Evolutionary conservation across 1,140 invertebrate species (phyloP).

Genomic region (Ladona fulva): DNA sequence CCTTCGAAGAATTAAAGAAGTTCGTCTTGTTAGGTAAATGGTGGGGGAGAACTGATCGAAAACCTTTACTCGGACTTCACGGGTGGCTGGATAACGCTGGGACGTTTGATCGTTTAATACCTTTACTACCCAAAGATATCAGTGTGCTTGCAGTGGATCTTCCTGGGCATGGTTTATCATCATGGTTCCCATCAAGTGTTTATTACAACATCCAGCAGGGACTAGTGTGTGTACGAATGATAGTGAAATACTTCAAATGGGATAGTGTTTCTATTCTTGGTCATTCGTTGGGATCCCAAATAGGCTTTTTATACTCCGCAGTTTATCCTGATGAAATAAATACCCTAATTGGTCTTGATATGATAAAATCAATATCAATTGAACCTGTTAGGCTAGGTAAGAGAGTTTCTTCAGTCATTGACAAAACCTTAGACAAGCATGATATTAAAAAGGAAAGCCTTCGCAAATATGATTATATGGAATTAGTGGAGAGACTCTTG

Average conservation of each 20-base stretch:
- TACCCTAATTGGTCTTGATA: slow-evolving; percentile 52
- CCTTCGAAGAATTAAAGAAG: neutral
- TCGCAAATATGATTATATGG: slow-evolving; percentile 49
- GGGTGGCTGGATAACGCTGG: slow-evolving; percentile 54
- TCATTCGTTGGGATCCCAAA: slow-evolving; percentile 57
- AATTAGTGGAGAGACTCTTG: slow-evolving; percentile 44
- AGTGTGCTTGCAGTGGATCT: slow-evolving; percentile 54
- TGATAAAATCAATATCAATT: slow-evolving; percentile 42
- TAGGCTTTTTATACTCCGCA: slow-evolving; percentile 44
- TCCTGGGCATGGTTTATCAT: slow-evolving; percentile 40
- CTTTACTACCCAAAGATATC: slow-evolving; percentile 43
- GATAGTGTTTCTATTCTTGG: slow-evolving; percentile 55
- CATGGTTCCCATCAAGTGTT: slow-evolving; percentile 23
- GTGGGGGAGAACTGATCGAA: slow-evolving; percentile 46
- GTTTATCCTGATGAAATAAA: slow-evolving; percentile 50
- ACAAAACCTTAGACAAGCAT: slow-evolving; percentile 39
- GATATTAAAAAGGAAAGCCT: slow-evolving; percentile 38
- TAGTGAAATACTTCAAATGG: slow-evolving; percentile 58
- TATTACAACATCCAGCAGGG: slow-evolving; percentile 47
- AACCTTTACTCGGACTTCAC: slow-evolving; percentile 49
- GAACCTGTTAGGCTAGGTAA: slow-evolving; percentile 26
- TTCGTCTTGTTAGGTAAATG: slow-evolving; percentile 40
- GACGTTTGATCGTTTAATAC: slow-evolving; percentile 51
- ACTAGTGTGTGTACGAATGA: slow-evolving; percentile 40
- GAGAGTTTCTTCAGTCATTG: slow-evolving; percentile 32